phyloP scores from a whole-genome alignment of 2,888 invertebrate species.

The Malacosoma neustria region DNA sequence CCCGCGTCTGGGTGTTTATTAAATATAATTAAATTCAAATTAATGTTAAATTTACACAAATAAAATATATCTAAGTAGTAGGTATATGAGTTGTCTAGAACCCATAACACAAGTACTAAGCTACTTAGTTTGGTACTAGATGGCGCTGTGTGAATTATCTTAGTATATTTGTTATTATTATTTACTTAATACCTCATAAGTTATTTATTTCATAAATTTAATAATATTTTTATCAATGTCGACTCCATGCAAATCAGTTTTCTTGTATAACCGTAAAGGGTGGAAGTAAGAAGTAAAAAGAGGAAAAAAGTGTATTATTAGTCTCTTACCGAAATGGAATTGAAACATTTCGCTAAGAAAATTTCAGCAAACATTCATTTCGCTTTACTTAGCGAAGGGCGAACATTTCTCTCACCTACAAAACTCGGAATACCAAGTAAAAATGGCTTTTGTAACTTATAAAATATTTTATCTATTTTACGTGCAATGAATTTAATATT shows the following conservation, averaged over 20 bases:
- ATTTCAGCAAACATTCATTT: slow-evolving; percentile 69
- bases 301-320: slow-evolving; percentile 73
- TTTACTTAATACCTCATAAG: too few relatives aligned
- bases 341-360: slow-evolving; percentile 70
- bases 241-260: slow-evolving; percentile 41
- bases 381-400: slow-evolving; percentile 62
- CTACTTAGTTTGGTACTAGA: too few relatives aligned
- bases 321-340: slow-evolving; percentile 75
- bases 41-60: too few relatives aligned
- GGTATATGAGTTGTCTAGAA: too few relatives aligned
- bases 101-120: too few relatives aligned
- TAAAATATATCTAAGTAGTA: too few relatives aligned
- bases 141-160: too few relatives aligned
- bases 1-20: too few relatives aligned
- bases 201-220: too few relatives aligned
- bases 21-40: too few relatives aligned
- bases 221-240: too few relatives aligned
- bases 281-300: slow-evolving; percentile 73
- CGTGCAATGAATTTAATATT: slow-evolving; percentile 16
- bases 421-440: slow-evolving; percentile 52
- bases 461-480: slow-evolving; percentile 27
- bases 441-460: slow-evolving; percentile 29
- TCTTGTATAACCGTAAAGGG: slow-evolving; percentile 69
- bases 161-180: too few relatives aligned
- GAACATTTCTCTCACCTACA: slow-evolving; percentile 64